Base-by-base conservation (phyloP, 2,113 vertebrate genomes). In the Hippolais icterina region DNA sequence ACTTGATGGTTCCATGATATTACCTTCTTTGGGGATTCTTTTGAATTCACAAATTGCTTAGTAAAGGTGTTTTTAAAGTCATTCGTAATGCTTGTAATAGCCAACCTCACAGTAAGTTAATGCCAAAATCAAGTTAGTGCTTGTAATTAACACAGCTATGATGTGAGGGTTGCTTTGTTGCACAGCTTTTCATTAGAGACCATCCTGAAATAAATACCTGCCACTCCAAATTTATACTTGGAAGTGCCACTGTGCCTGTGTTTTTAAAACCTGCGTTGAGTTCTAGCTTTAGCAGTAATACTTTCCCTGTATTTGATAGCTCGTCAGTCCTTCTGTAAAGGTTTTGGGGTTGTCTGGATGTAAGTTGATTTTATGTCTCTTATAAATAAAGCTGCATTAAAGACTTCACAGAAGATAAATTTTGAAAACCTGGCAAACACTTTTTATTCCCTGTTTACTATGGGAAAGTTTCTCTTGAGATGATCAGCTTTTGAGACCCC, bases 381-480 rank as follows among this genome's bases (percentile, higher is more conserved):
- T 47, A 25, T 22, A 69, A 75, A 71, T 56, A 13, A 77, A 78
- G 16, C 33, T 74, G 8, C 15, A 28, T 71, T 69, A 77, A 66
- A 46, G 41, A 27, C 17, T 71, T 81, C 18, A 20, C 39, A 49
- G 23, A 53, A 87, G 31, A 20, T 53, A 8, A 3, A 39, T 11
- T 64, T 96, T 71, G 29, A 35, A 77, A 96, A 87, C 56, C 44
- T 96, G 66, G 71, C 39, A 31, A 66, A 52, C 9, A 3, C 17
- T n/a, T 77, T 4, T 14, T 98, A 98, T 98, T 96, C 97, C 97
- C 90, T 96, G 94, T 95, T 97, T 97, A 50, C 97, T 98, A 78
- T 96, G 98, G 93, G 96, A 98, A 91, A 98, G 97, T 97, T 98
- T 98, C 97, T 97, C 96, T 95, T 98, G 97, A 74, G 98, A 97